A percentile compares a stretch with the other conserved stretches of the same genome.
These are phyloP conservation scores for Melanogrammus aeglefinus DNA, from an alignment of 2,797 vertebrate genomes.

Conservation along the genomic window DNA sequence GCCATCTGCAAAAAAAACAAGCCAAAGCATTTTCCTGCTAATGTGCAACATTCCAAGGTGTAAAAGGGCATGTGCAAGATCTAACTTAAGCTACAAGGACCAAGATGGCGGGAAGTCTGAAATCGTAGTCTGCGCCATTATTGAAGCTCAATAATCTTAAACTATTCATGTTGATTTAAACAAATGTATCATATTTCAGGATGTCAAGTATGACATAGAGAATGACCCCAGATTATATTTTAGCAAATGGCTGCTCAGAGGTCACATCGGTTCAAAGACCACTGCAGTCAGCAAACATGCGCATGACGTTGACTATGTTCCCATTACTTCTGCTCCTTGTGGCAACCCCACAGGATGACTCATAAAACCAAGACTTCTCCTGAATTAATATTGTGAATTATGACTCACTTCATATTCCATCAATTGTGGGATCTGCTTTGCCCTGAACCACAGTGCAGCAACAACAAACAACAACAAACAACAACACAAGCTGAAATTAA, in stretches of 20 bases:
- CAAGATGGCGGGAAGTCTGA: not conserved
- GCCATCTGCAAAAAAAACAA: not conserved
- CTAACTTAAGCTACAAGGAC: not conserved
- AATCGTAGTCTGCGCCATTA: not conserved
- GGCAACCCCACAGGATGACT: not conserved
- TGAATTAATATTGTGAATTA: not conserved
- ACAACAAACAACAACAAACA: too few relatives aligned
- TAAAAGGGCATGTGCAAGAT: not conserved
- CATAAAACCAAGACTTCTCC: not conserved
- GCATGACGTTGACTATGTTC: slow-evolving; percentile 39
- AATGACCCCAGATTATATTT: slow-evolving; percentile 41
- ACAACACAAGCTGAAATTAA: not conserved
- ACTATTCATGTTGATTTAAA: not conserved
- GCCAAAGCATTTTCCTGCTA: slow-evolving; percentile 17
- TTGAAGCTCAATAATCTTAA: not conserved
- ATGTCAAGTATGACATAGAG: slow-evolving; percentile 25
- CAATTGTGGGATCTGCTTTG: not conserved
- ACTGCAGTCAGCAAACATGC: slow-evolving; percentile 55
- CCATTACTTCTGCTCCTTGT: not conserved
- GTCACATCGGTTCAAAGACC: slow-evolving; percentile 60
- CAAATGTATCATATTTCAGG: too few relatives aligned
- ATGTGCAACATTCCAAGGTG: slow-evolving; percentile 33
- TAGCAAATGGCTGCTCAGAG: slow-evolving; percentile 46
- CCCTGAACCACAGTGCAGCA: not conserved
- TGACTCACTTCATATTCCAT: not conserved